These are phyloP conservation scores for Lucinisca nassula DNA, from an alignment of 2,888 invertebrate species.

Conservation along the genomic window DNA sequence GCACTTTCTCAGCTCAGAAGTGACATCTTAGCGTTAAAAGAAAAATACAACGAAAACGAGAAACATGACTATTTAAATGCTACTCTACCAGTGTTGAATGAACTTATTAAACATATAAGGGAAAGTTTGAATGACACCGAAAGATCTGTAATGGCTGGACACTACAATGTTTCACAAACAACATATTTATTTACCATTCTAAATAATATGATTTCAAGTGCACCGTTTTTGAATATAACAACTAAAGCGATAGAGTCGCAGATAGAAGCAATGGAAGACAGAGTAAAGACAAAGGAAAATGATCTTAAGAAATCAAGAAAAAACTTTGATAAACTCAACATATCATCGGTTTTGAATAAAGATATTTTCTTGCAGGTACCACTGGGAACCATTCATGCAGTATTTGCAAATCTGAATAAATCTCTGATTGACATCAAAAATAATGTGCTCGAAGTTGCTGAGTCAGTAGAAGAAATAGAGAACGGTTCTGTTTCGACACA, in stretches of 20 bases:
- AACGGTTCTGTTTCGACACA: neutral
- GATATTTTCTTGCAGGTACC: neutral
- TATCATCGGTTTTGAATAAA: neutral
- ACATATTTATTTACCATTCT: neutral
- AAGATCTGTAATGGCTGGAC: neutral
- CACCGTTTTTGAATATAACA: neutral
- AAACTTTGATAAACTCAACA: neutral
- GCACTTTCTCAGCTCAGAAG: neutral
- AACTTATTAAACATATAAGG: neutral
- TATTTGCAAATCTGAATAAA: neutral
- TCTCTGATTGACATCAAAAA: neutral
- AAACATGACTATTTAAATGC: constrained; percentile 32
- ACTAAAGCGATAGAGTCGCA: neutral
- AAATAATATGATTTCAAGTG: neutral
- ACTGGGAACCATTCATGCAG: neutral
- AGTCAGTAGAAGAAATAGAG: neutral
- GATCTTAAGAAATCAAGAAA: neutral
- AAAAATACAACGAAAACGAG: constrained; percentile 1
- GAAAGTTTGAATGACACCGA: neutral
- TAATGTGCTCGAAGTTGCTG: neutral
- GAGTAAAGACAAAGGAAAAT: neutral
- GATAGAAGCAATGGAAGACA: neutral
- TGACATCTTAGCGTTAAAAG: neutral
- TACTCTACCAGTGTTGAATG: neutral
- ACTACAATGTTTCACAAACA: neutral